These are phyloP conservation scores for Dicerorhinus sumatrensis DNA, from an alignment of 2,113 vertebrate genomes.

Conservation along the genomic window DNA sequence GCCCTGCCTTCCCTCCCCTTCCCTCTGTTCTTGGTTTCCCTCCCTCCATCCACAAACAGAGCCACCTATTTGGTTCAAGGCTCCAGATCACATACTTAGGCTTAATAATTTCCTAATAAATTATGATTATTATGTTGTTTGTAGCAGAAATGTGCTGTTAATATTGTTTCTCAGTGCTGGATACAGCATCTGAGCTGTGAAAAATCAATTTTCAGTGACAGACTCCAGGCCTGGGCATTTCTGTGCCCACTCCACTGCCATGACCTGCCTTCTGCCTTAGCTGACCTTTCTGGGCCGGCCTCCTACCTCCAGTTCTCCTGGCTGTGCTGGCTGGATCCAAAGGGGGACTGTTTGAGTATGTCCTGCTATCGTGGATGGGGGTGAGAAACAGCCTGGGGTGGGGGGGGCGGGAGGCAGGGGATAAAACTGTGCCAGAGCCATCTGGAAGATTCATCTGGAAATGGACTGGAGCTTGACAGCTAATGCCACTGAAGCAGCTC, in stretches of 20 bases:
- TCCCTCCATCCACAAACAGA: not conserved
- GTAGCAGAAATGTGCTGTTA: not conserved
- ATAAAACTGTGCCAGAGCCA: not conserved
- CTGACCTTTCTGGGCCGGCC: not conserved
- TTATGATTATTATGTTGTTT: not conserved
- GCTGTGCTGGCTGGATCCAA: not conserved
- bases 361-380: not conserved
- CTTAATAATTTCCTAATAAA: conserved; percentile 13
- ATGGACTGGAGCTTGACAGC: not conserved
- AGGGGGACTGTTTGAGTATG: not conserved
- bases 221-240: not conserved
- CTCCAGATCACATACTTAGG: not conserved
- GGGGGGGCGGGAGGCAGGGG: rapidly evolving
- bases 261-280: not conserved
- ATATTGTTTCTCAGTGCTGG: not conserved
- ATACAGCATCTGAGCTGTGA: not conserved
- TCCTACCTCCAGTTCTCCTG: not conserved
- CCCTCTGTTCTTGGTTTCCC: not conserved
- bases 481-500: not conserved
- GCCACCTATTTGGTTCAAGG: not conserved
- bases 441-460: not conserved
- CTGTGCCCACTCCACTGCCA: not conserved
- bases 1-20: not conserved
- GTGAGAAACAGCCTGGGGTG: not conserved
- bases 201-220: not conserved